Base-by-base conservation (phyloP, 2,797 vertebrate genomes). In the Mormyrops attenuatus region DNA sequence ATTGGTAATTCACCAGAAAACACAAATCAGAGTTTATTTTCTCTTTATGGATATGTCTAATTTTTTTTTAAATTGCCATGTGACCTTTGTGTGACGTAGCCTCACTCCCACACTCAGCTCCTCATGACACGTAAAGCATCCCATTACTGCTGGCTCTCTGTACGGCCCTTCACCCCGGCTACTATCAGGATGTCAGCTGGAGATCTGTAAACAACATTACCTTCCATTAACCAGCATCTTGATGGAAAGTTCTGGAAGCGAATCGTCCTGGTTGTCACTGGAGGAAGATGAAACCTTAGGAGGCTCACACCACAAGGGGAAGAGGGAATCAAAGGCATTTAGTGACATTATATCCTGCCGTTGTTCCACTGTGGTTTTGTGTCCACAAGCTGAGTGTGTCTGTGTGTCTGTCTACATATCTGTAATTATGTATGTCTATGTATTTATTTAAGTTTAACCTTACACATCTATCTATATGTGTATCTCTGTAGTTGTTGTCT, bases 61-160 rank as follows among this genome's bases (percentile, higher is more conserved):
- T 38, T 57, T 73, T 80, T 50, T 88, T 77, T 84, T 55, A 60
- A 85, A 63, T 60, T 44, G 85, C 20, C 26, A 41, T 57, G 85
- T 87, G 53, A n/a, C 52, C 53, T 9, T 87, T 87, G 30, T 41
- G 77, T 80, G 85, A 91, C 88, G 69, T 82, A 80, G 20, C 34
- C 34, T 20, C 41, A 88, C 57, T 73, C 89, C 63, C 88, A 30
- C 89, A 53, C 82, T 91, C 90, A 88, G 80, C 66, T 82, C 22
- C 82, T 69, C 53, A 8, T 7, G 88, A 66, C 84, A 90, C 89
- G 89, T 87, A 91, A 52, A 85, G 90, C 73, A 85, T 85, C 89
- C 87, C 84, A 88, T 90, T 88, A 60, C 73, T 66, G 89, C 87
- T 82, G 82, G 63, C 44, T 20, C 69, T 90, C 85, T 77, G 52